phyloP scores from a whole-genome alignment of 2,888 invertebrate species.

The Microdon myrmicae region DNA sequence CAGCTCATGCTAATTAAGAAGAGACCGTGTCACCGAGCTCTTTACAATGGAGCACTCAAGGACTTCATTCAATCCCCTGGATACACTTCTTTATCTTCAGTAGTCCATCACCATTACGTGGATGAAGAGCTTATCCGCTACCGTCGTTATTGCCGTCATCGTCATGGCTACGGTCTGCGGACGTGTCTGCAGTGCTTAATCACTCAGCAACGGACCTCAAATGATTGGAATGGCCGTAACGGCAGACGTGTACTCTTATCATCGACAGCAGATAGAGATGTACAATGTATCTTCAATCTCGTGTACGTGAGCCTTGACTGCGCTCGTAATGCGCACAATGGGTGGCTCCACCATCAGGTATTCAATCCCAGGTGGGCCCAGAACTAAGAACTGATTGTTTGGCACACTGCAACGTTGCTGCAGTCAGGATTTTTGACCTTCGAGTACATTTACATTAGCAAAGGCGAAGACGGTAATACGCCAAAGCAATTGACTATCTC shows the following conservation, averaged over 20 bases:
- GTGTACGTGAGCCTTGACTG: slow-evolving; percentile 17
- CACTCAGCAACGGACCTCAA: slow-evolving; percentile 46
- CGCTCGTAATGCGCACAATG: no score
- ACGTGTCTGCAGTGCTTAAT: slow-evolving; percentile 49
- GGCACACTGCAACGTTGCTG: no score
- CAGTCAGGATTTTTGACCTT: no score
- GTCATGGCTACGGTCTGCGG: slow-evolving; percentile 29
- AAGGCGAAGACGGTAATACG: no score
- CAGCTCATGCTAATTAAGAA: slow-evolving; percentile 49
- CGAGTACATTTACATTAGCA: no score
- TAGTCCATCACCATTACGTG: slow-evolving; percentile 7
- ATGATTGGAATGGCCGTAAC: slow-evolving; percentile 25
- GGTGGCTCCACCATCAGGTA: no score
- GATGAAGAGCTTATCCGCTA: slow-evolving; percentile 15
- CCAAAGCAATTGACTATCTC: no score
- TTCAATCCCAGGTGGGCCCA: slow-evolving; percentile 17
- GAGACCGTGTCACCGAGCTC: slow-evolving; percentile 38
- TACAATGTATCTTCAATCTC: slow-evolving; percentile 4
- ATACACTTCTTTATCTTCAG: background rate
- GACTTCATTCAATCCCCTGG: slow-evolving; percentile 9
- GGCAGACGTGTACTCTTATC: slow-evolving; percentile 5
- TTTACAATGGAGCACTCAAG: slow-evolving; percentile 7
- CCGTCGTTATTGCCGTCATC: background rate
- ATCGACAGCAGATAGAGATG: slow-evolving; percentile 28
- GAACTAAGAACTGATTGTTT: no score